A percentile compares a stretch with the other conserved stretches of the same genome.
Evolutionary conservation across 1,140 invertebrate genomes (phyloP).

Genomic region (Formica exsecta): DNA sequence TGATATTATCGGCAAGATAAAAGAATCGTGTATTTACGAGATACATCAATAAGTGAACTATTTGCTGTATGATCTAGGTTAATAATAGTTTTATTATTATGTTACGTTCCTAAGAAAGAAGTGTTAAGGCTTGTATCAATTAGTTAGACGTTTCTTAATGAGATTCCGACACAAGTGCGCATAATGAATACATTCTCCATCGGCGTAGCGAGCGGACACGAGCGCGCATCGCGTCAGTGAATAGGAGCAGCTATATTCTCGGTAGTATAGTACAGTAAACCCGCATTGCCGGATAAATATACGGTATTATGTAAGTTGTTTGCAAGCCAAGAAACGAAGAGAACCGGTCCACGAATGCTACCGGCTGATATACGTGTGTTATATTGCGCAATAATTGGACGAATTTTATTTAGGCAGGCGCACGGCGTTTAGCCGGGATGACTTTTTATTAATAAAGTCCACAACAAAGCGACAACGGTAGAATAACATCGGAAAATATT

Average conservation of each 20-base stretch:
- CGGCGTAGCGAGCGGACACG: background rate
- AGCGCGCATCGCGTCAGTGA: constrained; percentile 12
- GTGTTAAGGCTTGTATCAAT: constrained; percentile 1
- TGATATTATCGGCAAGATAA: constrained; percentile 47
- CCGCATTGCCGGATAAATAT: constrained; percentile 75
- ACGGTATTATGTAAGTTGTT: constrained; percentile 80
- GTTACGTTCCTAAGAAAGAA: constrained; percentile 21
- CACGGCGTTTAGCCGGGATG: background rate
- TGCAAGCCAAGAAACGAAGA: constrained; percentile 62
- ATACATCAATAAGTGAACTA: constrained; percentile 43
- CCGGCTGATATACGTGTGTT: constrained; percentile 30
- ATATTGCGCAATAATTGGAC: constrained; percentile 60
- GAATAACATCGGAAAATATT: no score
- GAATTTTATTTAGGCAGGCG: background rate
- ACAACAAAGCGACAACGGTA: background rate
- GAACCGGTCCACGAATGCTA: constrained; percentile 45
- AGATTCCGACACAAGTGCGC: constrained; percentile 39
- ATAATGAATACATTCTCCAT: constrained; percentile 61
- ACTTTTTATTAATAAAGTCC: constrained; percentile 1
- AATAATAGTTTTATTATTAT: constrained; percentile 29
- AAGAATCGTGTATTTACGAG: background rate
- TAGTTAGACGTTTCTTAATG: constrained; percentile 62
- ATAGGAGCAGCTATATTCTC: constrained; percentile 41
- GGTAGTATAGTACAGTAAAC: constrained; percentile 72
- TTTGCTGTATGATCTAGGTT: background rate